Conservation (phyloP, 1,140 invertebrate genomes). For the Drosophila micromelanica region DNA sequence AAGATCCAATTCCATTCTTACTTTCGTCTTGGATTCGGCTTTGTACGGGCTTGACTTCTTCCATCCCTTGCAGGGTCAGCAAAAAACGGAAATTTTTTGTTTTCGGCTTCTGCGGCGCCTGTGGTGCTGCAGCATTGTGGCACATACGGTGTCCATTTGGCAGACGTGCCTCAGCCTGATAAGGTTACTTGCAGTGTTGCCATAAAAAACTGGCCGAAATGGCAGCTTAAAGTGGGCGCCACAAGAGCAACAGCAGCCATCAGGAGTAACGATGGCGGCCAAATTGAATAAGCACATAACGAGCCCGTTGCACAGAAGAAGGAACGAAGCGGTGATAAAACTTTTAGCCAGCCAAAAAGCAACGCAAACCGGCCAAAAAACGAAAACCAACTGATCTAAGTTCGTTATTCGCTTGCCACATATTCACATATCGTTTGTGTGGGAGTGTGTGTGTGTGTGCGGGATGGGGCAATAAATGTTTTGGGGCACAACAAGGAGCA, state of each 20-base stretch:
- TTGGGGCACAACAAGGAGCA: slow-evolving; percentile 57
- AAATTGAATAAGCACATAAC: slow-evolving; percentile 83
- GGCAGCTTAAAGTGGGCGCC: slow-evolving; percentile 45
- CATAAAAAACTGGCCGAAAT: slow-evolving; percentile 53
- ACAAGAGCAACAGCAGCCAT: slow-evolving; percentile 23
- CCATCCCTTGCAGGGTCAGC: slow-evolving; percentile 21
- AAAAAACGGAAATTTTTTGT: slow-evolving; percentile 10
- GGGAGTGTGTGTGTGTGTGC: slow-evolving; percentile 1
- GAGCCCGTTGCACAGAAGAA: slow-evolving; percentile 58
- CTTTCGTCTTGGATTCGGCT: background rate
- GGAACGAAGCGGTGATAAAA: slow-evolving; percentile 77
- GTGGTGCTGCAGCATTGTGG: slow-evolving; percentile 14
- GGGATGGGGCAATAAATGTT: slow-evolving; percentile 57
- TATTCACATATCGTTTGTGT: slow-evolving; percentile 30
- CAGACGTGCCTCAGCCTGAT: slow-evolving; percentile 45
- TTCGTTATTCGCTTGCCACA: slow-evolving; percentile 58
- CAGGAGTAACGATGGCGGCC: slow-evolving; percentile 29
- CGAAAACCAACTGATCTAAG: slow-evolving; percentile 57
- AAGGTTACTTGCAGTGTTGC: slow-evolving; percentile 57
- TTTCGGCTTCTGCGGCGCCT: background rate
- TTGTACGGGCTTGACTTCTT: background rate
- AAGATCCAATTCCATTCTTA: slow-evolving; percentile 1
- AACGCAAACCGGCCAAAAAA: slow-evolving; percentile 18
- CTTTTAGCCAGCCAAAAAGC: slow-evolving; percentile 68
- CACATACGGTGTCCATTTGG: slow-evolving; percentile 53